Conservation (phyloP, 2,888 invertebrate species). For the Caenorhabditis sp. region DNA sequence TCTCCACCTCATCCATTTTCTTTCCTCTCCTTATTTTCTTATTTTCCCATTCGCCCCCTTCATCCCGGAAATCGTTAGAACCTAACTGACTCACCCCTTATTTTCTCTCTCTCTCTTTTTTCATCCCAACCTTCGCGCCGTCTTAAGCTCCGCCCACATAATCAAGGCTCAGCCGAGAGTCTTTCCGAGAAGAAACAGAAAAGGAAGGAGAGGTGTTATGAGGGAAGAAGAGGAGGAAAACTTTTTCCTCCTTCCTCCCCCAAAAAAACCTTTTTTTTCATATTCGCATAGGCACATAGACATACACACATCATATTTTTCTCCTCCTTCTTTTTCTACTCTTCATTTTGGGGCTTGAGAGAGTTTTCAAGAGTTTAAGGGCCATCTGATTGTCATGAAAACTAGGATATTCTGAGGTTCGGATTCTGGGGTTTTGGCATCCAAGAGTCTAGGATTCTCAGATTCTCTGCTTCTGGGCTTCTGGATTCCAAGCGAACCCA, state of each 20-base stretch:
- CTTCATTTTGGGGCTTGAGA: too few relatives aligned
- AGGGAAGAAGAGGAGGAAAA: not conserved
- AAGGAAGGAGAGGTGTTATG: constrained; percentile 18
- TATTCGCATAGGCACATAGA: not conserved
- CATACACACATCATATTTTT: too few relatives aligned
- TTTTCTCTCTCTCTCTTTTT: not conserved
- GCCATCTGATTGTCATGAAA: too few relatives aligned
- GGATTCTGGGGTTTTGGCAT: too few relatives aligned
- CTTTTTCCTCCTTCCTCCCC: too few relatives aligned
- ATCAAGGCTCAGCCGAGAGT: constrained; percentile 20
- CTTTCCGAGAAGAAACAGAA: not conserved
- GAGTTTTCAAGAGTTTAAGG: too few relatives aligned
- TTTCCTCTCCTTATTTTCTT: not conserved
- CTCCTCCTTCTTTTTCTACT: too few relatives aligned
- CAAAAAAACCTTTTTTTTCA: not conserved
- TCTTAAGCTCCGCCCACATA: constrained; percentile 25
- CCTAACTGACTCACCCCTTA: constrained; percentile 26
- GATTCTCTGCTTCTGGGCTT: not conserved
- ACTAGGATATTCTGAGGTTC: too few relatives aligned
- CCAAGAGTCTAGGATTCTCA: not conserved
- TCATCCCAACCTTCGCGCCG: not conserved
- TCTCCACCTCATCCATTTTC: not conserved
- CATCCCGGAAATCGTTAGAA: constrained; percentile 28
- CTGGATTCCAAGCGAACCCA: not conserved
- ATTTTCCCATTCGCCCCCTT: not conserved